Percentiles rank a stretch among this genome's conserved stretches.
Evolutionary conservation across 1,140 invertebrate species (phyloP).

Genomic region (Drosophila burlai): DNA sequence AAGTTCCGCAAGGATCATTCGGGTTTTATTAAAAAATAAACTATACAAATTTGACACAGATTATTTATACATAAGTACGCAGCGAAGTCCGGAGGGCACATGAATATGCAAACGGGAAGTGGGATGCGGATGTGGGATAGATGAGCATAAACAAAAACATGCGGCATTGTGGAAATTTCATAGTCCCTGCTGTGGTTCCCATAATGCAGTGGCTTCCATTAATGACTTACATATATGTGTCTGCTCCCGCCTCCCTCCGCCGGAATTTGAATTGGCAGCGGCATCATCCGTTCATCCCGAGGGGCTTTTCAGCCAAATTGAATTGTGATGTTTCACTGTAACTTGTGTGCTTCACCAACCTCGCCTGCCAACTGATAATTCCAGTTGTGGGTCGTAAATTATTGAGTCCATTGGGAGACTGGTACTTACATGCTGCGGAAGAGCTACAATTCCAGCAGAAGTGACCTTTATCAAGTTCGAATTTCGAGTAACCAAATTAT

Average conservation of each 20-base stretch:
- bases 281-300: not conserved
- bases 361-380: not conserved
- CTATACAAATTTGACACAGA: conserved; percentile 81
- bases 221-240: conserved; percentile 19
- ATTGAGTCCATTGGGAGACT: conserved; percentile 6
- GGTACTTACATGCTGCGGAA: not conserved
- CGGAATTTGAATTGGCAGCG: conserved; percentile 4
- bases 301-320: conserved; percentile 25
- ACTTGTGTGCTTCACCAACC: not conserved
- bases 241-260: not conserved
- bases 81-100: conserved; percentile 29
- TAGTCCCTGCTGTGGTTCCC: conserved; percentile 10
- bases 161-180: conserved; percentile 23
- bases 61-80: conserved; percentile 67
- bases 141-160: conserved; percentile 28
- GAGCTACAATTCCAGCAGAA: conserved; percentile 1
- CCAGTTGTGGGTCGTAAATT: conserved; percentile 13
- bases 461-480: not conserved
- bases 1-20: conserved; percentile 68
- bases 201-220: conserved; percentile 31
- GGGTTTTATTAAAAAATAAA: conserved; percentile 81
- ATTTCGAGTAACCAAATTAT: conserved; percentile 1
- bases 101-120: conserved; percentile 54
- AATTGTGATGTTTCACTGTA: conserved; percentile 28
- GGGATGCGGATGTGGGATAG: conserved; percentile 22